Conservation (phyloP, 1,140 invertebrate species). For the Rhopalosiphum maidis region DNA sequence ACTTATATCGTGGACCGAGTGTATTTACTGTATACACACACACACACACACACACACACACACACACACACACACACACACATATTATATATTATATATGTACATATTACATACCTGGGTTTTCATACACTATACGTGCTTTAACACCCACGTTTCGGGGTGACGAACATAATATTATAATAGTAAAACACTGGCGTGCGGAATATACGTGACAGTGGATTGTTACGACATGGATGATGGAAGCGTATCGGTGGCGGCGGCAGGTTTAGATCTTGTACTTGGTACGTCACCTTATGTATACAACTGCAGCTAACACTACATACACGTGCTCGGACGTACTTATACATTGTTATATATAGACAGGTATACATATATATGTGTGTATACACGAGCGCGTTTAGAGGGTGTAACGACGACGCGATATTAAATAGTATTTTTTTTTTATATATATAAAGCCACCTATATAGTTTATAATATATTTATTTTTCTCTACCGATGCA, state of each 20-base stretch:
- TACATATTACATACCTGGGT: not conserved
- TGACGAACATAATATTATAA: not conserved
- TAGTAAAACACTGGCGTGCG: not conserved
- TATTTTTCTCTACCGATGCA: conserved; percentile 12
- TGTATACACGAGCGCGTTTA: not conserved
- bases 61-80: not conserved
- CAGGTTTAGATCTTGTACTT: not conserved
- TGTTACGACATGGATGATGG: not conserved
- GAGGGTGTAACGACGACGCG: not conserved
- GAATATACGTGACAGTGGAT: not conserved
- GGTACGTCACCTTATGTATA: not conserved
- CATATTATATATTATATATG: not conserved
- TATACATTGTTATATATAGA: not conserved
- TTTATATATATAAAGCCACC: not conserved
- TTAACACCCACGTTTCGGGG: conserved; percentile 32
- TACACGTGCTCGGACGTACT: not conserved
- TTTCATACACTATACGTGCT: not conserved
- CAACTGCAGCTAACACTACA: not conserved
- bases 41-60: not conserved
- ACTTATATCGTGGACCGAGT: not conserved
- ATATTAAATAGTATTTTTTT: not conserved
- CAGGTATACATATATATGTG: not conserved
- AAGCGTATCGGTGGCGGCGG: conserved; percentile 23
- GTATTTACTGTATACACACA: not conserved
- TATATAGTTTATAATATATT: not conserved